Base-by-base conservation (phyloP, 2,888 invertebrate genomes). In the Seladonia tumulorum region DNA sequence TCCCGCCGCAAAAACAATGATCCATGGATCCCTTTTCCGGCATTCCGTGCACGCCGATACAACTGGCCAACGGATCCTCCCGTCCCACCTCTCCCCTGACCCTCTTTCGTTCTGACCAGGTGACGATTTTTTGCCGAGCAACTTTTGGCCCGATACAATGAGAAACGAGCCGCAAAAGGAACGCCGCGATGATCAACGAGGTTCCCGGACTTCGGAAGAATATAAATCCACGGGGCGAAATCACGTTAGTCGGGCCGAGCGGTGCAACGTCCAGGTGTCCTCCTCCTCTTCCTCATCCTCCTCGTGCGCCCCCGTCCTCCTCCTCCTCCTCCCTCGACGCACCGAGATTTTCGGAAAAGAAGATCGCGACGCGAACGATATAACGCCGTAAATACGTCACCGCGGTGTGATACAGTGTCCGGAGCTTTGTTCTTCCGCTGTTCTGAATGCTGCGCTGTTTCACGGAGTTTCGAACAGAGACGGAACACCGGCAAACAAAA, bases 1-100 rank as follows among this genome's bases (percentile, higher is more conserved):
- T 81, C 79, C 83, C 63, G 53, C 35, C 53, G 86, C 87, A 86
- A 90, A 91, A 91, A 90, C 90, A 81, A 86, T 85, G 89, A 90
- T 88, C 88, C 89, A 82, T 88, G 87, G 88, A 89, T 87, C 89
- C 85, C 83, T 86, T 88, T 87, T 88, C 84, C 90, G 88, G 87
- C 82, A 88, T 87, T 83, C 87, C 87, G 79, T 73, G 85, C 76
- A 81, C 84, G 78, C 85, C 82, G 77, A 82, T 76, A 82, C 78
- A 75, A 63, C 68, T 45, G 57, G 35, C 76, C 76, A 57, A 73
- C 71, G 60, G 39, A 39, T 72, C 39, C 25, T 76, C 57, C 25
- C 47, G 22, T 2, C 29, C 22, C 42, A 5, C 47, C 12, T 14
- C n/a, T 14, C 35, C 47, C 29, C 47, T 70, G 70, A 70, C 47